phyloP scores from a whole-genome alignment of 2,113 vertebrate genomes.

The Collichthys lucidus region DNA sequence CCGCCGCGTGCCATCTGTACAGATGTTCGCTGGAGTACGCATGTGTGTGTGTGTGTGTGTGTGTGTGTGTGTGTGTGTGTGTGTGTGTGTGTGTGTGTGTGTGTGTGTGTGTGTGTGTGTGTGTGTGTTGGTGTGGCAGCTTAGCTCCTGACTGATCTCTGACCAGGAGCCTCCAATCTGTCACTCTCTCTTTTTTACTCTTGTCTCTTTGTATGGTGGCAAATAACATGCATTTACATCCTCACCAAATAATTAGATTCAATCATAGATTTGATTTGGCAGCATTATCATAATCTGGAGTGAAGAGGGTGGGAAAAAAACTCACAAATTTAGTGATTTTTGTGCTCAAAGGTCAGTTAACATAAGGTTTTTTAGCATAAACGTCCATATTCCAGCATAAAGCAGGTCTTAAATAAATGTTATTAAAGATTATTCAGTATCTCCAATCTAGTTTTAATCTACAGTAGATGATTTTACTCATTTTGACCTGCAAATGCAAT shows the following conservation, averaged over 20 bases:
- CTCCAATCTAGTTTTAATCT: neutral
- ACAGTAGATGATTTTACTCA: neutral
- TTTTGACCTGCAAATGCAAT: neutral
- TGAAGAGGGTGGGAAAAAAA: too few relatives aligned
- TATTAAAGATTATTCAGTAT: neutral
- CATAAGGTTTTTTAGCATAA: neutral
- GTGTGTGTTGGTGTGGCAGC: neutral
- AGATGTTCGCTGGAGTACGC: neutral
- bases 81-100: neutral
- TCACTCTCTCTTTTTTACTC: too few relatives aligned
- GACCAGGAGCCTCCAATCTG: too few relatives aligned
- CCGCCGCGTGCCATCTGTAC: neutral
- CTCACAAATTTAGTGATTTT: too few relatives aligned
- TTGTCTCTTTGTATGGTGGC: too few relatives aligned
- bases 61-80: neutral
- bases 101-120: neutral
- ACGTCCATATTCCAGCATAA: neutral
- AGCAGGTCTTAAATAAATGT: neutral
- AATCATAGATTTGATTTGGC: too few relatives aligned
- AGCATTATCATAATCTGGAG: too few relatives aligned
- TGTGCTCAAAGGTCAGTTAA: too few relatives aligned
- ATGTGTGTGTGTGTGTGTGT: neutral
- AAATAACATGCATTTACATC: too few relatives aligned
- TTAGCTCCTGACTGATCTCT: neutral
- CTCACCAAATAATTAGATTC: too few relatives aligned